These are phyloP conservation scores for Albula goreensis DNA, from an alignment of 2,113 vertebrate genomes.

Conservation along the genomic window DNA sequence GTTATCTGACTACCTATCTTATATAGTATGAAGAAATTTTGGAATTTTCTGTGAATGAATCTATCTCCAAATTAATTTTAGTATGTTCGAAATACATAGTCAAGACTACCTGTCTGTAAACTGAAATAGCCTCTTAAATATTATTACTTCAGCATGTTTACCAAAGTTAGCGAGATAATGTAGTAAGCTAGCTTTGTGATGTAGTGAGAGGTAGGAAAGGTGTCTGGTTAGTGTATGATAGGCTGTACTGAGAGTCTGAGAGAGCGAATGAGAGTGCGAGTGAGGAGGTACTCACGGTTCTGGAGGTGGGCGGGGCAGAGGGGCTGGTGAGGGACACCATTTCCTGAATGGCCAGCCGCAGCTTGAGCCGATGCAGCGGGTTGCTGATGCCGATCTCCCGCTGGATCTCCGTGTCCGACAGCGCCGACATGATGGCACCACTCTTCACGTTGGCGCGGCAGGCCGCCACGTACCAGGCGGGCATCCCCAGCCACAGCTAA, in stretches of 20 bases:
- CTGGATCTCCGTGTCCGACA: slow-evolving; percentile 97
- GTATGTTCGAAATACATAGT: too few species aligned
- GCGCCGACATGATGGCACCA: slow-evolving; percentile 96
- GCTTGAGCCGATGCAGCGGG: slow-evolving; percentile 92
- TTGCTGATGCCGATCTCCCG: slow-evolving; percentile 98
- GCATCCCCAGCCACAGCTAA: slow-evolving; percentile 97
- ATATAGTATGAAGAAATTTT: too few species aligned
- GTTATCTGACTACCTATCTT: too few species aligned
- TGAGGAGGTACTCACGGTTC: slow-evolving; percentile 85
- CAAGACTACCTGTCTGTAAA: too few species aligned
- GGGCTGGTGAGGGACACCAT: slow-evolving; percentile 98
- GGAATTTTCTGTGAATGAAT: too few species aligned
- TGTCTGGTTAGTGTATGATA: too few species aligned
- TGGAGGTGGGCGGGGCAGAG: slow-evolving; percentile 93
- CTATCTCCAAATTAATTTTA: too few species aligned
- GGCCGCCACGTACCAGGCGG: slow-evolving; percentile 96
- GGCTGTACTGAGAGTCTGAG: background rate
- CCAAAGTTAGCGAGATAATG: too few species aligned
- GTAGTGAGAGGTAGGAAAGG: too few species aligned
- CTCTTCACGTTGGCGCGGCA: slow-evolving; percentile 98
- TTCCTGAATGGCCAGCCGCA: slow-evolving; percentile 95
- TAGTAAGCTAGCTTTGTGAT: too few species aligned
- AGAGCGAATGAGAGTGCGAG: slow-evolving; percentile 12
- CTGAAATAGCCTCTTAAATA: too few species aligned
- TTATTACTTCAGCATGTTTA: too few species aligned